phyloP scores from a whole-genome alignment of 1,140 invertebrate genomes.

The Drosophila lacteicornis region DNA sequence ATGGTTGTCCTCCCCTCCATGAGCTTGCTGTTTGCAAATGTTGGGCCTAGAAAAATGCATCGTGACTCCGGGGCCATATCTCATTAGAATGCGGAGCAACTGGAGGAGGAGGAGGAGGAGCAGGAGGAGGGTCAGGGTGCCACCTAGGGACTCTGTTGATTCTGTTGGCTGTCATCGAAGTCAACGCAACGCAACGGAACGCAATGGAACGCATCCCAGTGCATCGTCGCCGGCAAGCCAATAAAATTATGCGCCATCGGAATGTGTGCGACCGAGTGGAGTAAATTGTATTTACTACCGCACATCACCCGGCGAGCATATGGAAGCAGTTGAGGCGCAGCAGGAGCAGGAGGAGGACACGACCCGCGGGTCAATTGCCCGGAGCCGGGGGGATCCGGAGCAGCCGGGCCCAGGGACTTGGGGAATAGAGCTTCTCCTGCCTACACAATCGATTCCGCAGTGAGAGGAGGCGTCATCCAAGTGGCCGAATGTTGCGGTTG shows the following conservation, averaged over 20 bases:
- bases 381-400: background rate
- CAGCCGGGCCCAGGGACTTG: background rate
- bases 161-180: constrained; percentile 64
- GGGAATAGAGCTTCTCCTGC: constrained; percentile 16
- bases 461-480: constrained; percentile 21
- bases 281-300: constrained; percentile 74
- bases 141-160: constrained; percentile 62
- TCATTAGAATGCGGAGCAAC: constrained; percentile 46
- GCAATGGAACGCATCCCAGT: constrained; percentile 24
- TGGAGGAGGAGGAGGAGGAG: background rate
- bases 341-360: background rate
- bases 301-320: constrained; percentile 39
- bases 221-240: constrained; percentile 51
- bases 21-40: constrained; percentile 46
- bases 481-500: constrained; percentile 37
- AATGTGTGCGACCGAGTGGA: constrained; percentile 72
- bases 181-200: constrained; percentile 33
- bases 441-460: constrained; percentile 22
- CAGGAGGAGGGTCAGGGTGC: constrained; percentile 3
- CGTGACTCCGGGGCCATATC: constrained; percentile 48
- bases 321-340: constrained; percentile 35
- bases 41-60: constrained; percentile 57
- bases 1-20: constrained; percentile 20
- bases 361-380: constrained; percentile 42
- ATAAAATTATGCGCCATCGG: constrained; percentile 80